These are phyloP conservation scores for Coryphaenoides rupestris DNA, from an alignment of 2,113 vertebrate genomes.

Conservation along the genomic window DNA sequence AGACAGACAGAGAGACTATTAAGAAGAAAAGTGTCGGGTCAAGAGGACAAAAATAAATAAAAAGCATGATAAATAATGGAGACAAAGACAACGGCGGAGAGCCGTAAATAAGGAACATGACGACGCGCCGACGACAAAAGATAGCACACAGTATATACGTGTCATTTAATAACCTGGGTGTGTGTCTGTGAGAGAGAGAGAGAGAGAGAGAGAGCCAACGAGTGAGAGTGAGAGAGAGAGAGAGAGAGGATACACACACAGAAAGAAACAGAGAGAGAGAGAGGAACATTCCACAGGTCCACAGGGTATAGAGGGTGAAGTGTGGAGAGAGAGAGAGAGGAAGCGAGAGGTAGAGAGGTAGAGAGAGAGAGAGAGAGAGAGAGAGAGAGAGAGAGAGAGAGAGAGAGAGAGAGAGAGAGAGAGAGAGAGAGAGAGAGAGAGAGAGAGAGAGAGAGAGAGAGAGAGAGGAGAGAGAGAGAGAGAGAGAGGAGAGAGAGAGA, in stretches of 20 bases:
- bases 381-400: background rate
- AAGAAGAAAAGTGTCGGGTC: too few species aligned
- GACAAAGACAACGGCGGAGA: background rate
- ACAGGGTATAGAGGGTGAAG: constrained; percentile 3
- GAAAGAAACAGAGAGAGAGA: background rate
- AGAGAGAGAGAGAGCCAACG: background rate
- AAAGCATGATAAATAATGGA: background rate
- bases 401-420: background rate
- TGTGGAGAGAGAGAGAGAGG: background rate
- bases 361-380: background rate
- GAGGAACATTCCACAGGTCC: constrained; percentile 7
- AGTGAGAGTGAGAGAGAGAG: background rate
- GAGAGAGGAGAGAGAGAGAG: background rate
- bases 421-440: background rate
- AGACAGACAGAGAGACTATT: background rate
- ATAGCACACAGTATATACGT: too few species aligned
- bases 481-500: background rate
- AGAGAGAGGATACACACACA: background rate
- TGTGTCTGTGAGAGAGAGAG: too few species aligned
- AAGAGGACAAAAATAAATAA: too few species aligned
- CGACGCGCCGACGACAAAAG: too few species aligned
- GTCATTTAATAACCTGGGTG: too few species aligned
- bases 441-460: background rate
- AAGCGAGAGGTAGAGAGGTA: background rate
- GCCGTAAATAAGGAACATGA: too few species aligned